Evolutionary conservation across 1,140 invertebrate species (phyloP), one percentile per base, ranked within the genome.

Genomic region (Melanaphis sacchari): DNA sequence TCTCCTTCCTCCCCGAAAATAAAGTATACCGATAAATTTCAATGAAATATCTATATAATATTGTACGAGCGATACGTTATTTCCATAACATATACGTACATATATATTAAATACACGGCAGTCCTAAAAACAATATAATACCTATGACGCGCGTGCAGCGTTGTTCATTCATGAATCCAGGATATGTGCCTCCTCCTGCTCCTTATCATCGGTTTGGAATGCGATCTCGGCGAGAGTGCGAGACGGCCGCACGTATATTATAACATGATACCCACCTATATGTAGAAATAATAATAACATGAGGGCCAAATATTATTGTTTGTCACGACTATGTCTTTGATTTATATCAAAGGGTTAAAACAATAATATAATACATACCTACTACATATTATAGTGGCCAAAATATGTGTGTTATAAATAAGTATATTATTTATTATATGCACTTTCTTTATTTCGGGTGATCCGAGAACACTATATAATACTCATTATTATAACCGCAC

Each of bases 11-110:
- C 90, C 38, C 52, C 90, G 40, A 91, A 66, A 91, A 76, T 91
- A 21, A 66, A 66, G 54, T 91, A 66, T 21, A 91, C 52, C 54
- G 76, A 91, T 91, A 91, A 91, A 91, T 91, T 91, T 91, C 90
- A 46, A 41, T 46, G 26, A 76, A 46, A 76, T 43, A 76, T 91
- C 26, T 59, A n/a, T n/a, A 54, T 54, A 59, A 84, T 84, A 84
- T 41, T 49, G 7, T 40, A 43, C 59, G 31, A 76, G 59, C n/a
- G 31, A n/a, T 59, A 59, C 54, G 54, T 54, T 59, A 59, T 31
- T 76, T 76, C 59, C 31, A 76, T 76, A 24, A 52, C 24, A 52
- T 4, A 82, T 24, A 21, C 22, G 7, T 40, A 1, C 26, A 76
- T 1, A 54, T 81, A 31, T 7, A 4, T 31, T 90, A 66, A 66